phyloP scores from a whole-genome alignment of 2,113 vertebrate species.

The Athene noctua region DNA sequence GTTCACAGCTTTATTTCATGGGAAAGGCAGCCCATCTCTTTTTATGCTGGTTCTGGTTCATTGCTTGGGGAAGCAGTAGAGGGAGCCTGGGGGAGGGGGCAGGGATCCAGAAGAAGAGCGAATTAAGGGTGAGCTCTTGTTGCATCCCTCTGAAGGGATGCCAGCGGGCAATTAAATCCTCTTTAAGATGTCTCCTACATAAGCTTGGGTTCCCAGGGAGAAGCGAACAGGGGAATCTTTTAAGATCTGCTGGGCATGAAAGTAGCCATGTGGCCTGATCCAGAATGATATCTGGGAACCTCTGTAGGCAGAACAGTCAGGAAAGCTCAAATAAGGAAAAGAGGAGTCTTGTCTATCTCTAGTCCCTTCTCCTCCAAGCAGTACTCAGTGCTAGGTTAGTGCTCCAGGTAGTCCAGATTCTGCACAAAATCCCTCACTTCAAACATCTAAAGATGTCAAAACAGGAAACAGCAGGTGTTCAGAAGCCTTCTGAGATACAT shows the following conservation, averaged over 20 bases:
- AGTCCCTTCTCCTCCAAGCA: background rate
- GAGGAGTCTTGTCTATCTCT: background rate
- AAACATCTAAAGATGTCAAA: background rate
- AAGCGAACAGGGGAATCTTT: background rate
- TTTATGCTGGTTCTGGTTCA: background rate
- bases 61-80: background rate
- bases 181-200: rapidly evolving
- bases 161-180: background rate
- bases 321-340: background rate
- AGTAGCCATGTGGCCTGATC: background rate
- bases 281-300: background rate
- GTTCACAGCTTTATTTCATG: background rate
- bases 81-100: background rate
- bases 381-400: background rate
- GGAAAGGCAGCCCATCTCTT: background rate
- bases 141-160: background rate
- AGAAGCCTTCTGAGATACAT: background rate
- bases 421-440: background rate
- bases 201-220: background rate
- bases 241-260: background rate
- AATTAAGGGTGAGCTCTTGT: background rate
- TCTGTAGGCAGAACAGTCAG: background rate
- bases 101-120: background rate
- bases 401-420: background rate
- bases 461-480: constrained; percentile 36